Evolutionary conservation across 2,113 vertebrate genomes (phyloP), one percentile per base, ranked within the genome.

Genomic region (Synchiropus splendidus): DNA sequence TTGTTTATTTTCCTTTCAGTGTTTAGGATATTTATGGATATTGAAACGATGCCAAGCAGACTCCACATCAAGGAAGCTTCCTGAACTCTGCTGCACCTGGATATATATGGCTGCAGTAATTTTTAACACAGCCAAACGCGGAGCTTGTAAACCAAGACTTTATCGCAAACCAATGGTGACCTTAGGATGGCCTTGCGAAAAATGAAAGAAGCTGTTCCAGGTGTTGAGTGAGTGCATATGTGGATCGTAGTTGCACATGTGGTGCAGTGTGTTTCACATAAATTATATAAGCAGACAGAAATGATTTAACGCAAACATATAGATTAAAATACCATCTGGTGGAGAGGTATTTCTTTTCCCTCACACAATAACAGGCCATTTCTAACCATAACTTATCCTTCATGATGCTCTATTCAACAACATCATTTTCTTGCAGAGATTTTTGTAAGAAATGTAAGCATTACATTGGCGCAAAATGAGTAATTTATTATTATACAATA

Each of bases 181-280:
- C 83, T 76, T 76, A 32, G 74, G 62, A 72, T 80, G 76, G 79
- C 81, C 77, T 68, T 49, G 47, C 34, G 61, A n/a, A 81, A 86
- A 81, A 85, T 85, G 70, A 85, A 86, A 86, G 85, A 56, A 45
- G 56, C 66, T 77, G 75, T 83, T 85, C 79, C 85, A 85, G 83
- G 85, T 86, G 85, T 79, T 70, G 59, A 12, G 67, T 36, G 49
- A 47, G 48, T 45, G 66, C 45, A 65, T 45, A 53, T 67, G 41
- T 47, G 37, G 56, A 54, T 43, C 10, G 31, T 31, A 56, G 43
- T 60, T 18, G 46, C 50, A 44, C 45, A 55, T 41, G 51, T 64
- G 59, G 34, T 45, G 36, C 49, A 35, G 60, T n/a, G 21, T 27
- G 21, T n/a, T n/a, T n/a, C 21, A 27, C 21, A 27, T 27, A 8